Conservation (phyloP, 2,113 vertebrate genomes). For the Hyperopisus bebe region DNA sequence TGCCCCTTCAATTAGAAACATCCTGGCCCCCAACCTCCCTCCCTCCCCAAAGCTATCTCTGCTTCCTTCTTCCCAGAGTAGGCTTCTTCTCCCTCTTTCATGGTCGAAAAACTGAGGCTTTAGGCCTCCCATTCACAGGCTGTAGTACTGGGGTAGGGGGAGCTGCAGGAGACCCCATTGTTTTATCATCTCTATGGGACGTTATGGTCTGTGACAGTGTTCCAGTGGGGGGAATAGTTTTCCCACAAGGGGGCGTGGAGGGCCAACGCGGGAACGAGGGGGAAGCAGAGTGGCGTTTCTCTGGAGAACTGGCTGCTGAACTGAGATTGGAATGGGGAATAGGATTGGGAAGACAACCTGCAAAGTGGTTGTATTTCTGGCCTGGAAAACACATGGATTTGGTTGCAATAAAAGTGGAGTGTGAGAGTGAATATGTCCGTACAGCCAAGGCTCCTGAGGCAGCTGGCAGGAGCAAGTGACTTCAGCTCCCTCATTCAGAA, state of each 20-base stretch:
- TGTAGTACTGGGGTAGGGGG: neutral
- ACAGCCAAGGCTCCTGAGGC: neutral
- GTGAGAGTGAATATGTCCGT: neutral
- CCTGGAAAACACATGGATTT: neutral
- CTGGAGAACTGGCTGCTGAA: neutral
- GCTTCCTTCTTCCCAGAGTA: conserved; percentile 28
- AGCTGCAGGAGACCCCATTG: neutral
- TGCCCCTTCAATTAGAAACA: conserved; percentile 56
- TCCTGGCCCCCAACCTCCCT: conserved; percentile 23
- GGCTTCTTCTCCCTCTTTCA: conserved; percentile 42
- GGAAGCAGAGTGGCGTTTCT: neutral
- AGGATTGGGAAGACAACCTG: neutral
- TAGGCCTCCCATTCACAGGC: conserved; percentile 19
- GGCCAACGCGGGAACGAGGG: neutral
- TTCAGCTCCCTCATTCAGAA: neutral
- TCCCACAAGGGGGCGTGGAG: neutral
- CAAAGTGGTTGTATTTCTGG: neutral
- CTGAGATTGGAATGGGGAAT: neutral
- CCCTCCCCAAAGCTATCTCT: conserved; percentile 33
- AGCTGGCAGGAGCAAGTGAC: neutral
- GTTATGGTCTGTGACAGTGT: neutral
- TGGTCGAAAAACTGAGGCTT: conserved; percentile 43
- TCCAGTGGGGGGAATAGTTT: neutral
- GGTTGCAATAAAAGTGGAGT: neutral
- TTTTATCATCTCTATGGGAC: neutral